Conservation (phyloP, 1,140 invertebrate species). For the Bombus terrestris region DNA sequence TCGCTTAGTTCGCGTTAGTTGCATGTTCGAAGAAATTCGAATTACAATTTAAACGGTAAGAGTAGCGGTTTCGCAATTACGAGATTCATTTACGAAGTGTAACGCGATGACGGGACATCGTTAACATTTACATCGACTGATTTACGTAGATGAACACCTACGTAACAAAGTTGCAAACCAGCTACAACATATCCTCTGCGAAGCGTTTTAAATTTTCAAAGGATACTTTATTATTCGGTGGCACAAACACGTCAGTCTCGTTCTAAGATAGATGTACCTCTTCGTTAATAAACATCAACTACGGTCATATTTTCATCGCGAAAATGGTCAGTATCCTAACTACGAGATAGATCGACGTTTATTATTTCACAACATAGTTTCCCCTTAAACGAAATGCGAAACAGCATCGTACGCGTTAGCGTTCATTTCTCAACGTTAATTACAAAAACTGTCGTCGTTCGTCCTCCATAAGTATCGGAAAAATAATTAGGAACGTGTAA, state of each 20-base stretch:
- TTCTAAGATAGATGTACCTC: neutral
- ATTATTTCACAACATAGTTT: neutral
- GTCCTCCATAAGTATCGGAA: conserved; percentile 5
- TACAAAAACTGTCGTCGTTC: neutral
- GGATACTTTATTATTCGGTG: neutral
- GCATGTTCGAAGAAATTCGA: neutral
- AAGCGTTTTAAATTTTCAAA: conserved; percentile 12
- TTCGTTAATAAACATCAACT: neutral
- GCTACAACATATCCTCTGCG: neutral
- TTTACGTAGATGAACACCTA: neutral
- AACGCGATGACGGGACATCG: neutral
- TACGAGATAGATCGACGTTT: neutral
- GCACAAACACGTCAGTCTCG: neutral
- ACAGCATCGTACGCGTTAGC: neutral
- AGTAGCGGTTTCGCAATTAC: neutral
- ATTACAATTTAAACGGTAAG: neutral
- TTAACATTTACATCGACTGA: conserved; percentile 3
- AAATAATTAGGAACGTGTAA: conserved; percentile 26
- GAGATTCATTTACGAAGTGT: neutral
- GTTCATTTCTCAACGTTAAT: neutral
- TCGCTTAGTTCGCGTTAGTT: neutral
- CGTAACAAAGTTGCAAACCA: neutral
- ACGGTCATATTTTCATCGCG: neutral
- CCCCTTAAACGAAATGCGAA: neutral
- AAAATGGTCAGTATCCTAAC: neutral